Evolutionary conservation across 1,140 invertebrate species (phyloP).

Genomic region (Drosophila littoralis): DNA sequence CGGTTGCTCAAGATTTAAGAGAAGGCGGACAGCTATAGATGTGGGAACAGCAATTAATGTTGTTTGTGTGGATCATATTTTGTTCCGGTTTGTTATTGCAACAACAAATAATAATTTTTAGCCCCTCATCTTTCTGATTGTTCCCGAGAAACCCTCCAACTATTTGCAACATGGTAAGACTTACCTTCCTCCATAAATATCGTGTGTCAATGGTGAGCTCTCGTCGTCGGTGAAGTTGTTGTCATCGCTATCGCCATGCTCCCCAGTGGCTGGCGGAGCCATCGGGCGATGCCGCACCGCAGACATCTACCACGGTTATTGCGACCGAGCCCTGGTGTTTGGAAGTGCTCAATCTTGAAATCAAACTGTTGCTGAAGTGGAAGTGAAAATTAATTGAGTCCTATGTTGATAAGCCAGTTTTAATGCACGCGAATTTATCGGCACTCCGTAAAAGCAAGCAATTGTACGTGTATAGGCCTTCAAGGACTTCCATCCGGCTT

Average conservation of each 20-base stretch:
- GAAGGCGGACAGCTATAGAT: slow-evolving; percentile 23
- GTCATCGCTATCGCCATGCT: slow-evolving; percentile 87
- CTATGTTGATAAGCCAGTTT: slow-evolving; percentile 58
- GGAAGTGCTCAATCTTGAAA: slow-evolving; percentile 34
- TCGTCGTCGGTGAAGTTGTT: slow-evolving; percentile 94
- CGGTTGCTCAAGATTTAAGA: slow-evolving; percentile 17
- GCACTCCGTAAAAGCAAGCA: slow-evolving; percentile 1
- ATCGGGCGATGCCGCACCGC: slow-evolving; percentile 85
- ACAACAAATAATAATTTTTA: background rate
- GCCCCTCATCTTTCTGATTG: slow-evolving; percentile 17
- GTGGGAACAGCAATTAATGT: slow-evolving; percentile 48
- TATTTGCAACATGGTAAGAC: slow-evolving; percentile 53
- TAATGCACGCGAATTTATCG: slow-evolving; percentile 55
- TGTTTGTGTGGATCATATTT: slow-evolving; percentile 31
- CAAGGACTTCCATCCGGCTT: slow-evolving; percentile 63
- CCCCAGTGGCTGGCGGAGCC: slow-evolving; percentile 86
- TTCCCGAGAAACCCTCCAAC: slow-evolving; percentile 9
- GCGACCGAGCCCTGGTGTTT: slow-evolving; percentile 30
- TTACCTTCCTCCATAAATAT: slow-evolving; percentile 95
- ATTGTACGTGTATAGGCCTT: slow-evolving; percentile 8
- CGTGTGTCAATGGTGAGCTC: slow-evolving; percentile 91
- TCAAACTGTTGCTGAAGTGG: slow-evolving; percentile 57
- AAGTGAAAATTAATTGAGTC: slow-evolving; percentile 52
- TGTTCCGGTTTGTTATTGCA: slow-evolving; percentile 52
- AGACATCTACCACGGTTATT: slow-evolving; percentile 83